Conservation (phyloP, 2,888 invertebrate genomes). For the Iphiclides podalirius region DNA sequence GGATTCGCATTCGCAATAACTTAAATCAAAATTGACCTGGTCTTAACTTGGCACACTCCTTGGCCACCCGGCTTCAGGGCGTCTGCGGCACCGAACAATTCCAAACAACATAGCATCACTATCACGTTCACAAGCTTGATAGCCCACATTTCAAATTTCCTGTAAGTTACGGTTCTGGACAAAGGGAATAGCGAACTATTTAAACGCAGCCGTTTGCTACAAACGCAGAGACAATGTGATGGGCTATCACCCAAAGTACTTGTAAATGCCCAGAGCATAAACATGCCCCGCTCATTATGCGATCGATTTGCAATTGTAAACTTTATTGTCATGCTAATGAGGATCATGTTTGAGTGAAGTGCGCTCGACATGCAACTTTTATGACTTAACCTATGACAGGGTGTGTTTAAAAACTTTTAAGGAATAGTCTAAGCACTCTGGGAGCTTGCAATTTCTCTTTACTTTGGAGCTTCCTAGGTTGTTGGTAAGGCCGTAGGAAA, state of each 20-base stretch:
- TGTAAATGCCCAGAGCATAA: background rate
- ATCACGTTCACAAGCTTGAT: background rate
- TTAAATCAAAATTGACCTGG: constrained; percentile 29
- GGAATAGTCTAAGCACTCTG: too few species aligned
- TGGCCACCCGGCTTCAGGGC: constrained; percentile 37
- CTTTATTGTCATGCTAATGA: background rate
- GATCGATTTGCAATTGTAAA: constrained; percentile 7
- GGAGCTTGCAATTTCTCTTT: too few species aligned
- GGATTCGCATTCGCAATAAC: too few species aligned
- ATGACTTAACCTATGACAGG: too few species aligned
- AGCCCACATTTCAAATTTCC: constrained; percentile 2
- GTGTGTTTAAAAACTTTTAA: too few species aligned
- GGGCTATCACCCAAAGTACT: constrained; percentile 13
- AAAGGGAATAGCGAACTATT: background rate
- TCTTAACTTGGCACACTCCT: constrained; percentile 45
- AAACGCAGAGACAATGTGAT: constrained; percentile 16
- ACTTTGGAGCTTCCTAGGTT: too few species aligned
- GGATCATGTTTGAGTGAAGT: background rate
- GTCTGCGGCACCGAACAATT: constrained; percentile 19
- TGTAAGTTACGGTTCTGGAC: background rate
- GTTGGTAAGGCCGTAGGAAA: too few species aligned
- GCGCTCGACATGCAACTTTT: background rate
- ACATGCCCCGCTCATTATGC: constrained; percentile 6
- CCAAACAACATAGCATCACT: constrained; percentile 11
- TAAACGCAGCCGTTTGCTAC: constrained; percentile 10